These are phyloP conservation scores for Papilio aristodemus DNA, from an alignment of 1,140 invertebrate genomes.

Conservation along the genomic window DNA sequence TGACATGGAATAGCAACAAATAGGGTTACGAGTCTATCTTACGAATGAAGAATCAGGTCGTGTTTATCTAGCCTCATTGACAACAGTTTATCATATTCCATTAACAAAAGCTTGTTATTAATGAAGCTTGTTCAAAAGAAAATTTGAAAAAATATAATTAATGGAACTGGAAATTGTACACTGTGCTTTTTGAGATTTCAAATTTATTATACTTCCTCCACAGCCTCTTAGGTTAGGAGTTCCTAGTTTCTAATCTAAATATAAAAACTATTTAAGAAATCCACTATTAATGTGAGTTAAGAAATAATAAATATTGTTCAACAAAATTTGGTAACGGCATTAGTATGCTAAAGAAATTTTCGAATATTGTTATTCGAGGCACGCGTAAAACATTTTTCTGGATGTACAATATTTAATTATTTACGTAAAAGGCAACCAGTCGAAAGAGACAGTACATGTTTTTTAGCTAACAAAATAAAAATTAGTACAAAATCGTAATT, in stretches of 20 bases:
- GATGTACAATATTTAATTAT: not conserved
- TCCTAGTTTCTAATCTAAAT: no score
- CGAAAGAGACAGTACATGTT: no score
- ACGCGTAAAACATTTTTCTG: not conserved
- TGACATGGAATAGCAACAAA: not conserved
- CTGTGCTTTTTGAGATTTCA: not conserved
- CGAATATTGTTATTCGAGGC: not conserved
- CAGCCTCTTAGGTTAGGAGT: no score
- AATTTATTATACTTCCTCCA: no score
- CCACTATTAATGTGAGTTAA: not conserved
- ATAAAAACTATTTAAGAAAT: no score
- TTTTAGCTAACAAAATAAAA: no score
- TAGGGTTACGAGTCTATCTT: conserved; percentile 1
- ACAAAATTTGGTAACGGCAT: not conserved
- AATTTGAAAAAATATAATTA: not conserved
- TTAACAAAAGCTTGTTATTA: not conserved
- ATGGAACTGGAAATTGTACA: no score
- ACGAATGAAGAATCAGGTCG: not conserved
- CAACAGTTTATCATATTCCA: not conserved
- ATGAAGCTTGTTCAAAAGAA: not conserved
- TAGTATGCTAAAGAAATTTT: conserved; percentile 1
- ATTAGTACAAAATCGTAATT: no score
- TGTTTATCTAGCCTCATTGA: not conserved
- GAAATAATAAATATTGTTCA: not conserved
- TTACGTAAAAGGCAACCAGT: not conserved